These are phyloP conservation scores for Melanchra persicariae DNA, from an alignment of 2,888 invertebrate species.

Conservation along the genomic window DNA sequence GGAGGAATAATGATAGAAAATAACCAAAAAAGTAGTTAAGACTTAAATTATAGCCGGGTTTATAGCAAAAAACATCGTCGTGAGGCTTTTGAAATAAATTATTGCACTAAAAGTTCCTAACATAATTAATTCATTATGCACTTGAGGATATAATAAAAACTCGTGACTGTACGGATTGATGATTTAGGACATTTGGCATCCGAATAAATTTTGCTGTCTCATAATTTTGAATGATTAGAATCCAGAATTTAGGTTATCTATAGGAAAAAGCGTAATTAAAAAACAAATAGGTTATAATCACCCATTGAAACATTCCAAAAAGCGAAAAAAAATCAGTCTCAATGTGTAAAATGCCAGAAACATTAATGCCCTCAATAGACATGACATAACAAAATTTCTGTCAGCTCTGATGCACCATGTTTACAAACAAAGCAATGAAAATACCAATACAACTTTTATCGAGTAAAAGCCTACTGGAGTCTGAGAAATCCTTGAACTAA, in stretches of 20 bases:
- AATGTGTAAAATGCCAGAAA: background rate
- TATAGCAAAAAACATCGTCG: conserved; percentile 37
- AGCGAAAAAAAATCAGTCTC: background rate
- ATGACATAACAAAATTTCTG: background rate
- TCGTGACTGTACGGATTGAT: conserved; percentile 1
- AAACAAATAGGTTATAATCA: background rate
- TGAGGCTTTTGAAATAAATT: conserved; percentile 34
- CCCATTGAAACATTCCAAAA: background rate
- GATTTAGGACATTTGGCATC: background rate
- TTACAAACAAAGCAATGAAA: conserved; percentile 13
- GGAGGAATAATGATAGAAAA: conserved; percentile 61
- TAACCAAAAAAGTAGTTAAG: conserved; percentile 52
- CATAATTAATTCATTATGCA: conserved; percentile 36
- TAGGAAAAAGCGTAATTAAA: background rate
- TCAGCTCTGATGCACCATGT: background rate
- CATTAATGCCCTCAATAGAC: background rate
- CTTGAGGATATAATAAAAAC: conserved; percentile 31
- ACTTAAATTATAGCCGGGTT: conserved; percentile 54
- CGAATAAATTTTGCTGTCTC: background rate
- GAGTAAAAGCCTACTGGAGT: background rate
- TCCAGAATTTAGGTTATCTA: background rate
- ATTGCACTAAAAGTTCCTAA: conserved; percentile 30
- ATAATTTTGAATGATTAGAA: background rate
- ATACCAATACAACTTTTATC: conserved; percentile 8
- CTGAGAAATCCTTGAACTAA: conserved; percentile 26